These are phyloP conservation scores for Saccopteryx leptura DNA, from an alignment of 2,113 vertebrate genomes.

Conservation along the genomic window DNA sequence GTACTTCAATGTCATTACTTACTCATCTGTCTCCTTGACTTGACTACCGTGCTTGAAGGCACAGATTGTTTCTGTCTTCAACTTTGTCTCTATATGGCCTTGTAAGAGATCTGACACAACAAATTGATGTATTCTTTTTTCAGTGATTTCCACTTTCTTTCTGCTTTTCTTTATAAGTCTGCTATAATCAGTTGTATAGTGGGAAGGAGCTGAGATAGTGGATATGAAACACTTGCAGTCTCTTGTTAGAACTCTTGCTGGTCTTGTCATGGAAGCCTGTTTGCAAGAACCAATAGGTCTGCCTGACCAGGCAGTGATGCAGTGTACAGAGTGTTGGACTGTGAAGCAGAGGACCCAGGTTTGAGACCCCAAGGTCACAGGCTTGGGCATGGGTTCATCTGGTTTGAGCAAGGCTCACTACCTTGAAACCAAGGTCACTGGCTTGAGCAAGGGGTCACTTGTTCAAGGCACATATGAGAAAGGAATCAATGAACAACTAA, in stretches of 20 bases:
- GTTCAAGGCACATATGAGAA: no score
- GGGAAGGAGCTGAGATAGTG: background rate
- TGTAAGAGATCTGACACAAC: constrained; percentile 10
- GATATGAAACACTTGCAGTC: background rate
- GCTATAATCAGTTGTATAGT: background rate
- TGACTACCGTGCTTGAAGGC: background rate
- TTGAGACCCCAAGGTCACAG: no score
- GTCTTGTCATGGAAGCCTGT: background rate
- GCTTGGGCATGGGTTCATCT: no score
- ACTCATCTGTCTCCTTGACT: constrained; percentile 1
- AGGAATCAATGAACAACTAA: no score
- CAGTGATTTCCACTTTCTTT: background rate
- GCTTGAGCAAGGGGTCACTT: no score
- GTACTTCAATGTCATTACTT: background rate
- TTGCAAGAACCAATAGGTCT: background rate
- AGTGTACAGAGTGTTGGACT: no score
- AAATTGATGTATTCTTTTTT: background rate
- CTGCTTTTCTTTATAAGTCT: background rate
- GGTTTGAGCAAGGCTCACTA: no score
- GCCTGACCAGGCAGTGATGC: no score
- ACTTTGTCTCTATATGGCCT: background rate
- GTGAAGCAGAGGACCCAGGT: no score
- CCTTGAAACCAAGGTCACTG: no score
- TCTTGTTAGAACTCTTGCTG: background rate
- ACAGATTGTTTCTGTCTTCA: background rate